Conservation (phyloP, 1,140 invertebrate species). For the Pentalonia nigronervosa region DNA sequence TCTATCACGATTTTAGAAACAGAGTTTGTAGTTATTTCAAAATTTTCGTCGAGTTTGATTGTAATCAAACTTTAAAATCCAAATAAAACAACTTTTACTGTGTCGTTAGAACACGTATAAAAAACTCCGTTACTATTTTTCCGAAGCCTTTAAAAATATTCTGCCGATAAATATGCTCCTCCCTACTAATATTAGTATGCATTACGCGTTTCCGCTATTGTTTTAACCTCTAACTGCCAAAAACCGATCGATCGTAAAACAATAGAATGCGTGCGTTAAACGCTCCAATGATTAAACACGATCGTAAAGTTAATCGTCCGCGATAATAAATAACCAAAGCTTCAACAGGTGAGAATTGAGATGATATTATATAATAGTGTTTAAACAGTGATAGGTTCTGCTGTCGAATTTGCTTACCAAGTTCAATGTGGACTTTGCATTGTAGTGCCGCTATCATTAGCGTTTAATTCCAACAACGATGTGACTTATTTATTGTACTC, state of each 20-base stretch:
- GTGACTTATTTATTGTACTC: neutral
- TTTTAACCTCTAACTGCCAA: neutral
- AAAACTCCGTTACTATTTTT: neutral
- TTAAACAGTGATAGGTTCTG: neutral
- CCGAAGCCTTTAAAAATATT: neutral
- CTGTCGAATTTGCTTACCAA: neutral
- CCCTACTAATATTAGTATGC: neutral
- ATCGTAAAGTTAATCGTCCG: neutral
- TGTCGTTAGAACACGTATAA: neutral
- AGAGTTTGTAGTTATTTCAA: neutral
- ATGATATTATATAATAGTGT: neutral
- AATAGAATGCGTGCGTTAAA: neutral
- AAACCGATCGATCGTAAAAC: neutral
- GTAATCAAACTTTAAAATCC: neutral
- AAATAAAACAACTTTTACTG: neutral
- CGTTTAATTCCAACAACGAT: neutral
- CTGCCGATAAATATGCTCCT: neutral
- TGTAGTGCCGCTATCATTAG: neutral
- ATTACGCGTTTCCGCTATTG: neutral
- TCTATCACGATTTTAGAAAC: neutral
- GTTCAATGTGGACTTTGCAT: neutral
- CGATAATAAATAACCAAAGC: neutral
- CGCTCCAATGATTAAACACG: neutral
- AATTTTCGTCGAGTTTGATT: neutral
- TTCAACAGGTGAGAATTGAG: constrained; percentile 10